These are phyloP conservation scores for Forpus xanthops DNA, from an alignment of 2,797 vertebrate species.

Conservation along the genomic window DNA sequence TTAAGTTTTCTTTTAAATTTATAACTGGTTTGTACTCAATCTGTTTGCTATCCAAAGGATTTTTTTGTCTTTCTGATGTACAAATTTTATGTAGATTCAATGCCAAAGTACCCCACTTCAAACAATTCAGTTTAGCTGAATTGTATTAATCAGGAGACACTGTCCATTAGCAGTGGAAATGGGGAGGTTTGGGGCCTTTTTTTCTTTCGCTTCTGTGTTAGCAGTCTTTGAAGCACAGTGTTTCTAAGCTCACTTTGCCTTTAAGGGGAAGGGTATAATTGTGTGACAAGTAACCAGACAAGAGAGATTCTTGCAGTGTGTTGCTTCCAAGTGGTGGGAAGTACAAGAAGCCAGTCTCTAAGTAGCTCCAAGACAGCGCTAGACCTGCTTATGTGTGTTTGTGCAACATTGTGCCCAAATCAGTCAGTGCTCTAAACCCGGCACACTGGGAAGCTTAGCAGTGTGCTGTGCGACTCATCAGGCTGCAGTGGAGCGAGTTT, in stretches of 20 bases:
- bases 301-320: not conserved
- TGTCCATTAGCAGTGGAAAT: not conserved
- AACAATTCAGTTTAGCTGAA: not conserved
- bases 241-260: not conserved
- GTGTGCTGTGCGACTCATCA: not conserved
- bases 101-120: not conserved
- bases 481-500: not conserved
- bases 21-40: not conserved
- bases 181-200: accelerated
- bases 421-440: not conserved
- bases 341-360: not conserved
- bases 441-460: not conserved
- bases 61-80: not conserved
- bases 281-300: not conserved
- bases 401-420: not conserved
- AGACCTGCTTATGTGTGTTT: not conserved
- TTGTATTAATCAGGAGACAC: not conserved
- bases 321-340: not conserved
- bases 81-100: not conserved
- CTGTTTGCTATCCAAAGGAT: not conserved
- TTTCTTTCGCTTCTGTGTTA: not conserved
- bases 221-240: not conserved
- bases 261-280: not conserved
- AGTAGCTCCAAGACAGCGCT: not conserved
- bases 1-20: not conserved